Percentiles rank a stretch among this genome's conserved stretches.
Evolutionary conservation across 2,888 invertebrate species (phyloP).

Genomic region (Kuschelorhynchus macadamiae): DNA sequence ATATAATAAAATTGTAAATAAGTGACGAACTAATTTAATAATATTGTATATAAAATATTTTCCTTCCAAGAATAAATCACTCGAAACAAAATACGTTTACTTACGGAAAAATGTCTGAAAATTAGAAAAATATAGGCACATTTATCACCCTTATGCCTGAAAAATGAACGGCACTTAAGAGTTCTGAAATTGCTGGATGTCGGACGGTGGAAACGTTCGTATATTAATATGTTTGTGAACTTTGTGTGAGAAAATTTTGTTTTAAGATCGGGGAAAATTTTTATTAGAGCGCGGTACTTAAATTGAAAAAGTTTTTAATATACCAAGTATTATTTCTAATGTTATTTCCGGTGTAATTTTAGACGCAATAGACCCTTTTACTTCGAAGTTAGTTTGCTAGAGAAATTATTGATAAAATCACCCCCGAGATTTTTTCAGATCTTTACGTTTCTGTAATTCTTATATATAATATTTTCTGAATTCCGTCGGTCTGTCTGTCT

Average conservation of each 20-base stretch:
- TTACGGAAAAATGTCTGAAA: slow-evolving; percentile 18
- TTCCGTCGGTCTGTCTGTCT: too few relatives aligned
- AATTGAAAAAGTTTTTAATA: neutral
- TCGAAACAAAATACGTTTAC: slow-evolving; percentile 7
- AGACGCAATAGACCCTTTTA: too few relatives aligned
- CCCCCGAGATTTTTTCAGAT: too few relatives aligned
- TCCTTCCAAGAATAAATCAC: slow-evolving; percentile 4
- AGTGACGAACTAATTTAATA: too few relatives aligned
- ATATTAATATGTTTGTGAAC: slow-evolving; percentile 23
- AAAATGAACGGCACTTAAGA: slow-evolving; percentile 20
- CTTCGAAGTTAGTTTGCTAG: too few relatives aligned
- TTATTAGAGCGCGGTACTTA: neutral
- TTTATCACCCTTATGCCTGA: slow-evolving; percentile 16
- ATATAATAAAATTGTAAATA: too few relatives aligned
- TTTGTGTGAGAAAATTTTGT: slow-evolving; percentile 17
- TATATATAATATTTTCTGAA: too few relatives aligned
- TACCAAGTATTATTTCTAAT: neutral
- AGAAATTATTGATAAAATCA: too few relatives aligned
- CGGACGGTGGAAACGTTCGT: slow-evolving; percentile 6
- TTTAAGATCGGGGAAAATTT: slow-evolving; percentile 1
- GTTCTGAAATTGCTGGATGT: slow-evolving; percentile 16
- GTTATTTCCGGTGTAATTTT: too few relatives aligned
- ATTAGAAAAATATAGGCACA: slow-evolving; percentile 17
- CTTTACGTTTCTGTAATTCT: too few relatives aligned
- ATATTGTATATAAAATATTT: slow-evolving; percentile 8